Evolutionary conservation across 2,113 vertebrate genomes (phyloP), one percentile per base, ranked within the genome.

Genomic region (Brevimyrus niger): DNA sequence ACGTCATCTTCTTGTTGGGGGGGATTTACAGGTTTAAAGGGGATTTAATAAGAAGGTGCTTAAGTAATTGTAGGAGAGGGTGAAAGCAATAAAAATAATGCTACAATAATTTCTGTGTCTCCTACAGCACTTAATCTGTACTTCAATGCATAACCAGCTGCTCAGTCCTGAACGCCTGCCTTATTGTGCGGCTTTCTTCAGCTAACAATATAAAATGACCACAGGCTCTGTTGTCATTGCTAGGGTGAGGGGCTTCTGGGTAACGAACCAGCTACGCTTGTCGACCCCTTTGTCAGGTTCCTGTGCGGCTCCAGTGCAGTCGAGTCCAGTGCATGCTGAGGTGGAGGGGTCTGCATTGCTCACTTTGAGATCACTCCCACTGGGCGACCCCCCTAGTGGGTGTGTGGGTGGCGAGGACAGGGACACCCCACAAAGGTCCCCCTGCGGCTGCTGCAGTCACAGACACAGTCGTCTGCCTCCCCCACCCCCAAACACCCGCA

Each of bases 281-380:
- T 38, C 15, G 35, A 11, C 10, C 38, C 84, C 44, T 44, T 42
- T 17, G 27, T 44, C 19, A 21, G 55, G 55, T 21, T 50, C 47
- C 84, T 47, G 89, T 88, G 65, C 61, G 86, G 89, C 35, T 73
- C 50, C 47, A 17, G 55, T 17, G 6, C 38, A 61, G 31, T 50
- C 19, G 27, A 6, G 85, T 46, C 7, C 17, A 65, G 76, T 1
- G 55, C 65, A 86, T 86, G 88, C 80, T 84, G 73, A 47, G 58
- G 27, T 88, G 42, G 53, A 53, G 84, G 88, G 31, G 15, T 35
- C 44, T 51, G 80, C 89, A 65, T 65, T 21, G 58, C 88, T 88
- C 87, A 88, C 82, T 82, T 90, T 85, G 85, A 80, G 89, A 83
- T 89, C 35, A 27, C 55, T 87, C 55, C 84, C 89, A 90, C 86